Evolutionary conservation across 2,797 vertebrate genomes (phyloP).

Genomic region (Silurus lanzhouensis): DNA sequence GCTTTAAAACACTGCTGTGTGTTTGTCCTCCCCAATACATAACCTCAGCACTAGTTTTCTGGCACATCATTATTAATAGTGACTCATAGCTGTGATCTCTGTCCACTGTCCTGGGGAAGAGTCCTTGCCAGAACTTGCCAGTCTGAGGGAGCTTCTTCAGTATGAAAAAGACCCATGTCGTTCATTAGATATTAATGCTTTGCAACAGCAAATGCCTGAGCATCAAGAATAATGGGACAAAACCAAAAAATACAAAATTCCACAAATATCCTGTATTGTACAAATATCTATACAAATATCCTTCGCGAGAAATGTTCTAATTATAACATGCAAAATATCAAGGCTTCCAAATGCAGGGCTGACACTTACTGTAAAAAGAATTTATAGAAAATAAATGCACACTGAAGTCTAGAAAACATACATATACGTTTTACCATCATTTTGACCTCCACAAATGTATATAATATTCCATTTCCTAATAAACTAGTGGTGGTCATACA

Average conservation of each 20-base stretch:
- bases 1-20: constrained; percentile 62
- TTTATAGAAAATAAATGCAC: constrained; percentile 16
- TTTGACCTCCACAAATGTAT: neutral
- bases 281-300: neutral
- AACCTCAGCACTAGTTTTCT: constrained; percentile 61
- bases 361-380: constrained; percentile 7
- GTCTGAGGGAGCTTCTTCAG: constrained; percentile 57
- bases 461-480: constrained; percentile 46
- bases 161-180: constrained; percentile 55
- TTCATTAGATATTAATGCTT: constrained; percentile 3
- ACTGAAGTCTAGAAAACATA: constrained; percentile 29
- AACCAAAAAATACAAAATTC: neutral
- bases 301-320: constrained; percentile 16
- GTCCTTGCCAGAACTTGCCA: constrained; percentile 45
- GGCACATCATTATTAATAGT: constrained; percentile 66
- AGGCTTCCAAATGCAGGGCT: neutral
- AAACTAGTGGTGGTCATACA: constrained; percentile 47
- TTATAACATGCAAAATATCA: constrained; percentile 3
- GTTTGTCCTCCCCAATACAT: constrained; percentile 63
- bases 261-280: too few species aligned
- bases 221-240: neutral
- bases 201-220: neutral
- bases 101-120: constrained; percentile 45
- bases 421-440: constrained; percentile 16
- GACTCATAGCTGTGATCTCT: constrained; percentile 56